These are phyloP conservation scores for Bombus pascuorum DNA, from an alignment of 1,140 invertebrate genomes.

Conservation along the genomic window DNA sequence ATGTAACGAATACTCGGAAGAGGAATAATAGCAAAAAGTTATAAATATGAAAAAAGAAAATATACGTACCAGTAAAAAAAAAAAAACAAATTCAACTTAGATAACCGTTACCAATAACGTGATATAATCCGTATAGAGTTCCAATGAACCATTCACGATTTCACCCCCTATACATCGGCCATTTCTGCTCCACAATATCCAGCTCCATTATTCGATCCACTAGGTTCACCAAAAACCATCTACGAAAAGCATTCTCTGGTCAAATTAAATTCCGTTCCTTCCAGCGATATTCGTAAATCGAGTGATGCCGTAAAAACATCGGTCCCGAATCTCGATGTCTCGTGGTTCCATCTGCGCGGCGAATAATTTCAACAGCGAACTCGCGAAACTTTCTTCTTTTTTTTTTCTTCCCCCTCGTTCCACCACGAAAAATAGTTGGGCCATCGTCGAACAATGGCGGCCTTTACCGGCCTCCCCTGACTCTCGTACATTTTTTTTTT, in stretches of 20 bases:
- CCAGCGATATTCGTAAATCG: conserved; percentile 32
- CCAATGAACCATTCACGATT: too few species aligned
- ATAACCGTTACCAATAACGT: background rate
- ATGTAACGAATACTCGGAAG: too few species aligned
- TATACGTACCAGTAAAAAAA: background rate
- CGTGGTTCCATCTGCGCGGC: background rate
- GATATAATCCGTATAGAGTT: background rate
- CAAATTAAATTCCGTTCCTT: conserved; percentile 14
- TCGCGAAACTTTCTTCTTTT: background rate
- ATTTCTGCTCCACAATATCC: conserved; percentile 4
- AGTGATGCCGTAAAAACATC: conserved; percentile 8
- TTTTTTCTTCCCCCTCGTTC: background rate
- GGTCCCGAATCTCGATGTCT: background rate
- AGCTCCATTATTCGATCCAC: background rate
- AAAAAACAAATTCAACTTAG: background rate
- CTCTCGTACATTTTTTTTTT: conserved; percentile 7
- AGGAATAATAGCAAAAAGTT: too few species aligned
- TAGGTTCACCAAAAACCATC: background rate
- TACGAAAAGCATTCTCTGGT: background rate
- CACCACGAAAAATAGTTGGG: conserved; percentile 20
- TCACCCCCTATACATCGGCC: background rate
- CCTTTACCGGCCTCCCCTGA: conserved; percentile 36
- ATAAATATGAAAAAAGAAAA: too few species aligned
- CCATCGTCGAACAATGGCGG: conserved; percentile 56
- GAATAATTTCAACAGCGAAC: conserved; percentile 10